Percentiles rank a stretch among this genome's conserved stretches.
These are phyloP conservation scores for Laspeyria flexula DNA, from an alignment of 2,888 invertebrate species.

Conservation along the genomic window DNA sequence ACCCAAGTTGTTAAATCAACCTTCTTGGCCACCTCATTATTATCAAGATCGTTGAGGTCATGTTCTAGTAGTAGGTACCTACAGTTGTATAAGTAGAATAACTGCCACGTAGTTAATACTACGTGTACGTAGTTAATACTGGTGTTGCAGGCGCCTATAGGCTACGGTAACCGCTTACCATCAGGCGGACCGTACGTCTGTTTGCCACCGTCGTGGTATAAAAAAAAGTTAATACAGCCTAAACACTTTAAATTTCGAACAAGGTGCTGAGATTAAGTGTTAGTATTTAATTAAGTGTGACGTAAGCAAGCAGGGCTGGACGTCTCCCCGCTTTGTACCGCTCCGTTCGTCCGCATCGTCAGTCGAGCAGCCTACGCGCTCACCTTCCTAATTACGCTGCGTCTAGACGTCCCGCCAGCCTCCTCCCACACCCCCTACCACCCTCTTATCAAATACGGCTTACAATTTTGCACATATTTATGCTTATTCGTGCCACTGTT, in stretches of 20 bases:
- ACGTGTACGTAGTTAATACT: no score
- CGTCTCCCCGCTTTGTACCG: constrained; percentile 54
- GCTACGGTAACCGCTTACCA: no score
- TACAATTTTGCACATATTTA: constrained; percentile 50
- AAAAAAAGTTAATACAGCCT: no score
- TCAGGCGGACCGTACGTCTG: no score
- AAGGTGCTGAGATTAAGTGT: constrained; percentile 52
- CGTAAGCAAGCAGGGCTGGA: constrained; percentile 49
- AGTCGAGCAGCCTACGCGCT: constrained; percentile 70
- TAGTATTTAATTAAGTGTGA: constrained; percentile 66
- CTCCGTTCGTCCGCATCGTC: constrained; percentile 45
- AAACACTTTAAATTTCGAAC: constrained; percentile 13
- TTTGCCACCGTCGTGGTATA: no score
- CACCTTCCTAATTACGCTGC: constrained; percentile 81
- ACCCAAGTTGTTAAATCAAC: background rate
- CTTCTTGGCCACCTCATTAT: background rate
- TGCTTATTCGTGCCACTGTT: constrained; percentile 28
- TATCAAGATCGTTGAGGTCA: background rate
- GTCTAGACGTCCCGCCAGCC: constrained; percentile 80
- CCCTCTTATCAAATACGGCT: constrained; percentile 63
- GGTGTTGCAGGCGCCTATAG: no score
- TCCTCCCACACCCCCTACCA: constrained; percentile 53
- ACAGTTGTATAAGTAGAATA: no score
- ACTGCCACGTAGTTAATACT: no score
- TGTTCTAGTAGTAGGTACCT: background rate